Evolutionary conservation across 2,113 vertebrate genomes (phyloP).

Genomic region (Centropus bengalensis): DNA sequence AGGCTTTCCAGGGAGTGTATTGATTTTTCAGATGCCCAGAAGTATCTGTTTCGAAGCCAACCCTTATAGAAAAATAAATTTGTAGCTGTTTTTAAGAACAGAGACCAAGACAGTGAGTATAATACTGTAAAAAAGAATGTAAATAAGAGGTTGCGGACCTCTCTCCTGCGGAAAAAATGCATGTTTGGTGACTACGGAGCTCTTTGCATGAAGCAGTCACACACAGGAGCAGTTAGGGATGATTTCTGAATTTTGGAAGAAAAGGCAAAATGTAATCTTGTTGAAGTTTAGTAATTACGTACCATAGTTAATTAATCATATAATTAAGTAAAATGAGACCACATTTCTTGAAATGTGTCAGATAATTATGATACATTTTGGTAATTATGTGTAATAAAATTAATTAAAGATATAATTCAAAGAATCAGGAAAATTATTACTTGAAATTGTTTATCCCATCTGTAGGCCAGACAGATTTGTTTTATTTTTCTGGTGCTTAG

Average conservation of each 20-base stretch:
- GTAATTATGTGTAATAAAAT: slow-evolving; percentile 71
- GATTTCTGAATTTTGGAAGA: slow-evolving; percentile 31
- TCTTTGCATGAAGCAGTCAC: background rate
- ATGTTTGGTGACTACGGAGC: background rate
- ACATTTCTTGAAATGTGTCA: slow-evolving; percentile 72
- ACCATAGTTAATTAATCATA: slow-evolving; percentile 72
- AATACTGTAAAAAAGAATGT: background rate
- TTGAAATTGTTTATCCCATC: slow-evolving; percentile 43
- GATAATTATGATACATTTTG: slow-evolving; percentile 73
- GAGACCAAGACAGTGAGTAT: background rate
- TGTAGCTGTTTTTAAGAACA: background rate
- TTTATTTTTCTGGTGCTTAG: slow-evolving; percentile 32
- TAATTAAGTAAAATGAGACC: slow-evolving; percentile 70
- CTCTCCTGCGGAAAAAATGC: background rate
- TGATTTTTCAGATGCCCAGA: background rate
- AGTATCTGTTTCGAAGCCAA: background rate
- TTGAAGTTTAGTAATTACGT: slow-evolving; percentile 62
- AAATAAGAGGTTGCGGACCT: background rate
- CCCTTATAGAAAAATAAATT: background rate
- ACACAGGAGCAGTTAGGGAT: background rate
- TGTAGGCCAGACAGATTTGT: slow-evolving; percentile 29
- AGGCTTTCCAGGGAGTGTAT: background rate
- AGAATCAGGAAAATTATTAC: slow-evolving; percentile 60
- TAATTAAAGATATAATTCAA: slow-evolving; percentile 73
- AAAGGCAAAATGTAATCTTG: slow-evolving; percentile 26